Conservation (phyloP, 2,113 vertebrate species). For the Podocnemis expansa region DNA sequence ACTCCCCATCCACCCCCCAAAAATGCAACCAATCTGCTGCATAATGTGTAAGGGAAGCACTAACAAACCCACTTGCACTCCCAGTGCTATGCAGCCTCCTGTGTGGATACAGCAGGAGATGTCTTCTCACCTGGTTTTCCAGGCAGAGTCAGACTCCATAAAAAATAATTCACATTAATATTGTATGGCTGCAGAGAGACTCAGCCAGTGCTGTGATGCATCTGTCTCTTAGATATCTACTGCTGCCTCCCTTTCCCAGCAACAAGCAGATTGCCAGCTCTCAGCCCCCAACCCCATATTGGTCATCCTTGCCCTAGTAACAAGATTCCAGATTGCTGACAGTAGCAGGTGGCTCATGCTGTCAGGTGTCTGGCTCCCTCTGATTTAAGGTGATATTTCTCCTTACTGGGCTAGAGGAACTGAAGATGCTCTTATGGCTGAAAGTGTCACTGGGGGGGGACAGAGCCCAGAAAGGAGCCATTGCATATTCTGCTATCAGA, state of each 20-base stretch:
- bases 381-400: not conserved
- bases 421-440: not conserved
- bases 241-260: not conserved
- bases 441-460: not conserved
- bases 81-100: not conserved
- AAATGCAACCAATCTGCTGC: not conserved
- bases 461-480: not conserved
- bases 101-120: not conserved
- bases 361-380: not conserved
- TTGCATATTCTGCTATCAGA: not conserved
- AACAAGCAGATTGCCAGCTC: not conserved
- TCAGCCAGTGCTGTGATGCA: not conserved
- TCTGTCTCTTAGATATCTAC: not conserved
- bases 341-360: not conserved
- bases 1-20: too few relatives aligned
- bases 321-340: not conserved
- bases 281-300: not conserved
- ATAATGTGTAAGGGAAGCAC: not conserved
- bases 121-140: not conserved
- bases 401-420: not conserved
- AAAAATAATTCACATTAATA: not conserved
- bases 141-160: not conserved
- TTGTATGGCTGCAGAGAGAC: not conserved
- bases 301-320: not conserved
- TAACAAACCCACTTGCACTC: not conserved